Evolutionary conservation across 2,888 invertebrate species (phyloP), one percentile per base, ranked within the genome.

Genomic region (Torymus tubicola): DNA sequence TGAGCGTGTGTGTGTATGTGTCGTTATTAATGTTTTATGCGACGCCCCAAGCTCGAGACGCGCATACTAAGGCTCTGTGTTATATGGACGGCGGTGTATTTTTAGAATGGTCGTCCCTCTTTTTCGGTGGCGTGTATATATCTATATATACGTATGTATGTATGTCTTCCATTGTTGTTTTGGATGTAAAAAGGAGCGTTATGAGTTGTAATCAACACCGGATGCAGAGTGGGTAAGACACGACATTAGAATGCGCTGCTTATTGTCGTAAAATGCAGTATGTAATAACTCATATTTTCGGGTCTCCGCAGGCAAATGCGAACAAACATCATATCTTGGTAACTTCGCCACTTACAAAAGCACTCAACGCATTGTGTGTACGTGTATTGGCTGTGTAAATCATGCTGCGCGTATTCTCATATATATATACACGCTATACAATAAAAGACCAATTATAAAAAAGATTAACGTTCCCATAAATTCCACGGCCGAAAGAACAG

Each of bases 401-500:
- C 58, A 69, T 16, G 10, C 12, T 42, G 42, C 58, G 18, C 21
- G 12, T 12, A 58, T 69, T 42, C 2, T 42, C 11, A 31, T 31
- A 31, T 53, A 18, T 21, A 21, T 21, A 21, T 21, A 21, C 12
- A 53, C 24, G 24, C 24, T 31, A 5, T 8, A 42, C 42, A 42
- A 42, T 42, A 42, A 42, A 42, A 42, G 42, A 11, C 24, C 31
- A 58, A 16, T 69, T 58, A 69, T 31, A 42, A 13, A 42, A 65
- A 42, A 75, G 24, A 65, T 75, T 67, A 67, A 75, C 67, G 55
- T 55, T 63, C 63, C n/a, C 63, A 57, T 70, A 69, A 42, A 69
- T 70, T 57, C 4, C 21, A 2, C 50, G 18, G 61, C 0, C 8
- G 8, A 42, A 42, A 42, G 42, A 42, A 42, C 42, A 8, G 18